Conservation (phyloP, 2,888 invertebrate genomes). For the Drosophila neonasuta region DNA sequence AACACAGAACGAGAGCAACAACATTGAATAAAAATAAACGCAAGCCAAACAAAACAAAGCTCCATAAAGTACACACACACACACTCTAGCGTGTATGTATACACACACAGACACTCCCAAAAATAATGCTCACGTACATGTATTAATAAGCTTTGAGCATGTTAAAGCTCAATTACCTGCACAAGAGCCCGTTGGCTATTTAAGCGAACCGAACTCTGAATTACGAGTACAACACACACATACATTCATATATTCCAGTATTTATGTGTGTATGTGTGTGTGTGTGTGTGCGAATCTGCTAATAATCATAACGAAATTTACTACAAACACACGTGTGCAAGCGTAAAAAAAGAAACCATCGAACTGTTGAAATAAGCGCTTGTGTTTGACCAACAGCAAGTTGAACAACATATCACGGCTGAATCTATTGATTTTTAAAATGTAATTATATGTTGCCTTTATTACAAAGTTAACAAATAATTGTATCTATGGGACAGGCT, state of each 20-base stretch:
- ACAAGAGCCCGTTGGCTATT: slow-evolving; percentile 50
- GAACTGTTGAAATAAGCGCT: neutral
- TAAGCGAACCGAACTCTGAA: slow-evolving; percentile 34
- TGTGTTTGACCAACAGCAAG: neutral
- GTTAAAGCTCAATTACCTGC: slow-evolving; percentile 67
- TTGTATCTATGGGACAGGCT: neutral
- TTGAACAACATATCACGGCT: neutral
- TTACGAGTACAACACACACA: slow-evolving; percentile 16
- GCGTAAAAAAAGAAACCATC: too few relatives aligned
- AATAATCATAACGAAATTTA: slow-evolving; percentile 37
- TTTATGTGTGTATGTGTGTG: neutral
- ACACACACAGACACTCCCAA: slow-evolving; percentile 17
- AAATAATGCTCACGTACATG: slow-evolving; percentile 28
- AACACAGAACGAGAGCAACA: slow-evolving; percentile 12
- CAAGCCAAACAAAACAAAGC: slow-evolving; percentile 45
- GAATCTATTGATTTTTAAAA: neutral
- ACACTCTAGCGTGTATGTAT: neutral
- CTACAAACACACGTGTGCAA: slow-evolving; percentile 22
- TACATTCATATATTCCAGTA: too few relatives aligned
- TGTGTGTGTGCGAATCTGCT: slow-evolving; percentile 17
- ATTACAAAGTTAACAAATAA: neutral
- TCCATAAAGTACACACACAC: slow-evolving; percentile 31
- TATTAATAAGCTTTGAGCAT: slow-evolving; percentile 69
- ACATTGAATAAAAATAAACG: slow-evolving; percentile 46
- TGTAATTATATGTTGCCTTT: neutral